Conservation (phyloP, 1,140 invertebrate genomes). For the Hypothenemus hampei region DNA sequence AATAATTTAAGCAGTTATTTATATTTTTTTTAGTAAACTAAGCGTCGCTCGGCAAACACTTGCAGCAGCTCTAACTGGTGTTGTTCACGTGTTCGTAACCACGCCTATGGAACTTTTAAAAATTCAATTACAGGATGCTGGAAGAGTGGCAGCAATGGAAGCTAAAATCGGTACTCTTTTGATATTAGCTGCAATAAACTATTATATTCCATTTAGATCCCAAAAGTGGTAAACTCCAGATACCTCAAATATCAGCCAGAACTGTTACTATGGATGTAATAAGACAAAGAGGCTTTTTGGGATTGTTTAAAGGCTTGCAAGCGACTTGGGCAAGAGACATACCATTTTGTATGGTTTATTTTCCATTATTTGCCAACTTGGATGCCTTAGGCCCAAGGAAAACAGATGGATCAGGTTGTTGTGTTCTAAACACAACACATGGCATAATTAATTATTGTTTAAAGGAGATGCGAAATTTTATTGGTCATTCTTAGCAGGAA, state of each 20-base stretch:
- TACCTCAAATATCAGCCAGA: constrained; percentile 75
- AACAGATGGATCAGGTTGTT: constrained; percentile 55
- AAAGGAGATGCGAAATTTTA: constrained; percentile 65
- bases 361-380: constrained; percentile 94
- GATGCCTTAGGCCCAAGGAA: constrained; percentile 82
- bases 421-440: constrained; percentile 36
- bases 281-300: constrained; percentile 80
- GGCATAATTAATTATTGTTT: neutral
- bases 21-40: constrained; percentile 52
- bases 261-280: constrained; percentile 73
- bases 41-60: constrained; percentile 79
- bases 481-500: constrained; percentile 90
- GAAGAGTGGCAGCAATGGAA: constrained; percentile 72
- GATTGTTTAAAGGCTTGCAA: constrained; percentile 88
- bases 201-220: constrained; percentile 38
- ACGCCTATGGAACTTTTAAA: constrained; percentile 99
- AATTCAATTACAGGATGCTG: constrained; percentile 98
- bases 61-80: constrained; percentile 93
- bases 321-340: constrained; percentile 92
- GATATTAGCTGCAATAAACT: neutral
- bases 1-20: constrained; percentile 1
- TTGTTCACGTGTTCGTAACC: constrained; percentile 96
- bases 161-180: constrained; percentile 14
- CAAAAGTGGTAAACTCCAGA: constrained; percentile 47
- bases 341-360: constrained; percentile 96